phyloP scores from a whole-genome alignment of 2,888 invertebrate genomes.

The Orthosia gothica region DNA sequence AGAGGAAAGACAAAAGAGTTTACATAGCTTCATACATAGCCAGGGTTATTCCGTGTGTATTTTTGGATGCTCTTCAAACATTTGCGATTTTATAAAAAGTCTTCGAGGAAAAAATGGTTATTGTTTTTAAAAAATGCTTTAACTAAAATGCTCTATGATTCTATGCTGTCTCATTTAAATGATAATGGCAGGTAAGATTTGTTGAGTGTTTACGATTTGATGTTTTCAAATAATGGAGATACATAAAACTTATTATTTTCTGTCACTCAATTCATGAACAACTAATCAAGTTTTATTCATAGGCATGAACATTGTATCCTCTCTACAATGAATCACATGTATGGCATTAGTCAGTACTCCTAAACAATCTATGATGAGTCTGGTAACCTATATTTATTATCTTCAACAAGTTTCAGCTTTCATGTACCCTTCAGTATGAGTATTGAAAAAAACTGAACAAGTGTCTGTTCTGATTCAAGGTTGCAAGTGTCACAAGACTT shows the following conservation, averaged over 20 bases:
- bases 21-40: neutral
- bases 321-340: constrained; percentile 32
- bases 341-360: constrained; percentile 26
- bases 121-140: constrained; percentile 2
- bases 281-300: constrained; percentile 32
- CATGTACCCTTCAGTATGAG: constrained; percentile 23
- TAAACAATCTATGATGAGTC: constrained; percentile 23
- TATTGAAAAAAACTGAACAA: constrained; percentile 30
- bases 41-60: constrained; percentile 41
- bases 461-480: constrained; percentile 44
- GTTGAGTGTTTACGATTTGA: constrained; percentile 8
- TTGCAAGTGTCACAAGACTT: constrained; percentile 41
- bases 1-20: constrained; percentile 50
- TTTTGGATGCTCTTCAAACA: constrained; percentile 32
- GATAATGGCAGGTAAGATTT: constrained; percentile 51
- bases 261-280: constrained; percentile 17
- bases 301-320: constrained; percentile 13
- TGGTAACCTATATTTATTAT: constrained; percentile 38
- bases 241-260: neutral
- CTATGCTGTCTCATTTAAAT: constrained; percentile 52
- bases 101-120: constrained; percentile 9
- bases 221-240: constrained; percentile 13
- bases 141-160: constrained; percentile 42
- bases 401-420: constrained; percentile 24
- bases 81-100: constrained; percentile 20